Evolutionary conservation across 2,797 vertebrate genomes (phyloP).

Genomic region (Chelon labrosus): DNA sequence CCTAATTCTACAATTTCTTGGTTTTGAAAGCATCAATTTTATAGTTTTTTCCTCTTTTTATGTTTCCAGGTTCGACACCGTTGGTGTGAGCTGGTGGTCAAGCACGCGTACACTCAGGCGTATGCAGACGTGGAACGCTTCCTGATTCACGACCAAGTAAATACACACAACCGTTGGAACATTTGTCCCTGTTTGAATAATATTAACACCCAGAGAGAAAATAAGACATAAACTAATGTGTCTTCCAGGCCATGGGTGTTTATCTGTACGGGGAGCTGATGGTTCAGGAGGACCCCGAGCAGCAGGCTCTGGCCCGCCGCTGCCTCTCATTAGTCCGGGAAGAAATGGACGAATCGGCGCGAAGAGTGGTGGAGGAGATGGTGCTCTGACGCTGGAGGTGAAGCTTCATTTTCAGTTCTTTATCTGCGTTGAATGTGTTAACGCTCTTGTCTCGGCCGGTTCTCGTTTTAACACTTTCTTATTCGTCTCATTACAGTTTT

Average conservation of each 20-base stretch:
- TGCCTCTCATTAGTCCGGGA: constrained; percentile 88
- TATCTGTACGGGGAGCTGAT: constrained; percentile 98
- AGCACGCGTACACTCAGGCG: constrained; percentile 85
- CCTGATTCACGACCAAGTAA: constrained; percentile 92
- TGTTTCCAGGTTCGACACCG: constrained; percentile 91
- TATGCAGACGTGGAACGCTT: constrained; percentile 91
- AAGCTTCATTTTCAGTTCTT: constrained; percentile 24
- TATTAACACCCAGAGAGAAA: background rate
- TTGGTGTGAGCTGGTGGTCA: constrained; percentile 96
- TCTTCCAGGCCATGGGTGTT: constrained; percentile 94
- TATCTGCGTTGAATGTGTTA: background rate
- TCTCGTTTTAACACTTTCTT: background rate
- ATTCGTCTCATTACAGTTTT: background rate
- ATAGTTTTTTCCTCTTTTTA: constrained; percentile 6
- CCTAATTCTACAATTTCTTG: background rate
- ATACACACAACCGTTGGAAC: background rate
- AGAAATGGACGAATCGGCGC: constrained; percentile 91
- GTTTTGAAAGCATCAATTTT: background rate
- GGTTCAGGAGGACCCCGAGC: constrained; percentile 91
- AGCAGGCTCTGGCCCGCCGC: constrained; percentile 90
- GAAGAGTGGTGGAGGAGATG: constrained; percentile 94
- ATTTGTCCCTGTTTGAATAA: background rate
- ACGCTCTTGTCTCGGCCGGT: background rate
- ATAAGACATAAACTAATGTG: background rate
- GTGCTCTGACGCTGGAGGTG: constrained; percentile 84